These are phyloP conservation scores for Altica lythri DNA, from an alignment of 2,888 invertebrate species.

Conservation along the genomic window DNA sequence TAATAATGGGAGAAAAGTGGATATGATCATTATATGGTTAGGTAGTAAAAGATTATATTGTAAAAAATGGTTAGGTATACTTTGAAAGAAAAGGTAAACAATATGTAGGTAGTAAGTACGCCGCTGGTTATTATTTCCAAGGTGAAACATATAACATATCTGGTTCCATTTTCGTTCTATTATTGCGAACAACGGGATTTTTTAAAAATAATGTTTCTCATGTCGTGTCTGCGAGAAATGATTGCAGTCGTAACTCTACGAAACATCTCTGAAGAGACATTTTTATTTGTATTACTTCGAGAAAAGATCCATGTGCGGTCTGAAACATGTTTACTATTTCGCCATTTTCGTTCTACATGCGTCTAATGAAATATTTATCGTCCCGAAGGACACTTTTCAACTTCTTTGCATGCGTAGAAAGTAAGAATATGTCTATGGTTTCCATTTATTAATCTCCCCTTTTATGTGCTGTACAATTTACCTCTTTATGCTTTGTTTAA, in stretches of 20 bases:
- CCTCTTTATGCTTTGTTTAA: no score
- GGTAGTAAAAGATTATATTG: no score
- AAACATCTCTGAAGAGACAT: conserved; percentile 10
- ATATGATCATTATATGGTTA: no score
- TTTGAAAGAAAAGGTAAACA: no score
- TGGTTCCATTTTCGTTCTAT: conserved; percentile 1
- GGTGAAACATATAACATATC: conserved; percentile 7
- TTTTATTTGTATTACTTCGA: conserved; percentile 12
- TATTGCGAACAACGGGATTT: conserved; percentile 4
- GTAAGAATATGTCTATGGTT: not conserved
- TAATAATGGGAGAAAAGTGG: no score
- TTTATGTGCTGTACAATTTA: no score
- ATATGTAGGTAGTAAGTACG: not conserved
- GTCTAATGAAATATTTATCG: conserved; percentile 14
- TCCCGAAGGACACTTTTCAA: not conserved
- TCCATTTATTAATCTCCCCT: not conserved
- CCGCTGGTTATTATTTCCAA: not conserved
- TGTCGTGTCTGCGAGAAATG: not conserved
- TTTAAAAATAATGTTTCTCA: conserved; percentile 4
- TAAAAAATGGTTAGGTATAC: no score
- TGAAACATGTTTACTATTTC: conserved; percentile 14
- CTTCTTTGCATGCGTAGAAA: conserved; percentile 11
- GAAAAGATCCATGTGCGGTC: conserved; percentile 6
- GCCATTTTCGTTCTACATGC: conserved; percentile 1
- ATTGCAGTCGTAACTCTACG: conserved; percentile 7